Evolutionary conservation across 1,140 invertebrate species (phyloP).

Genomic region (Hetaerina americana): DNA sequence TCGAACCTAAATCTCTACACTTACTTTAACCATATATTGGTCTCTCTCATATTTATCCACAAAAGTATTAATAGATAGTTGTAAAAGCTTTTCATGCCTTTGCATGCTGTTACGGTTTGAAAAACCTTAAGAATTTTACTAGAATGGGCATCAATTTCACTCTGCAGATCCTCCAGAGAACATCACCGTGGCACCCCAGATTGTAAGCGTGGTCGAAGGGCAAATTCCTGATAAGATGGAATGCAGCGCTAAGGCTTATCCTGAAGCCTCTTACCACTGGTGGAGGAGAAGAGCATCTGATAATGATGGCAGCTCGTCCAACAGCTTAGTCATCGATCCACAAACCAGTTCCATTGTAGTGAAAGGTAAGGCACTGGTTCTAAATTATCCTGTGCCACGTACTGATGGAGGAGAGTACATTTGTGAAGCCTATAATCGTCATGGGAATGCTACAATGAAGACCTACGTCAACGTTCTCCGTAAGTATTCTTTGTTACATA

Average conservation of each 20-base stretch:
- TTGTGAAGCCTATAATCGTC: slow-evolving; percentile 62
- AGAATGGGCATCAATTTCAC: no score
- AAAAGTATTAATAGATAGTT: no score
- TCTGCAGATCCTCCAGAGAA: slow-evolving; percentile 79
- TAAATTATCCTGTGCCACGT: slow-evolving; percentile 42
- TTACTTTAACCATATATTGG: no score
- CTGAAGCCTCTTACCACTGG: slow-evolving; percentile 55
- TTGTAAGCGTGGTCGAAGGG: slow-evolving; percentile 62
- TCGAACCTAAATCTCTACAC: no score
- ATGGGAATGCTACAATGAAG: slow-evolving; percentile 49
- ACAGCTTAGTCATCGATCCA: neutral
- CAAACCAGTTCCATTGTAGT: slow-evolving; percentile 24
- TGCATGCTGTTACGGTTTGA: no score
- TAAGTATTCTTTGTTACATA: slow-evolving; percentile 37
- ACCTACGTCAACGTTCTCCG: slow-evolving; percentile 65
- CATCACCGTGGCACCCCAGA: slow-evolving; percentile 54
- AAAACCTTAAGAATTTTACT: no score
- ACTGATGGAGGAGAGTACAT: slow-evolving; percentile 53
- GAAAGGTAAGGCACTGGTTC: slow-evolving; percentile 37
- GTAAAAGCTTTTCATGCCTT: no score
- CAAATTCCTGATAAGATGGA: slow-evolving; percentile 57
- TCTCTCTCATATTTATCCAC: no score
- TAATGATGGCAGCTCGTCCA: slow-evolving; percentile 20
- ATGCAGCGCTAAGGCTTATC: slow-evolving; percentile 61
- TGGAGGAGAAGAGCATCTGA: slow-evolving; percentile 34